Evolutionary conservation across 2,113 vertebrate species (phyloP).

Genomic region (Heloderma charlesbogerti): DNA sequence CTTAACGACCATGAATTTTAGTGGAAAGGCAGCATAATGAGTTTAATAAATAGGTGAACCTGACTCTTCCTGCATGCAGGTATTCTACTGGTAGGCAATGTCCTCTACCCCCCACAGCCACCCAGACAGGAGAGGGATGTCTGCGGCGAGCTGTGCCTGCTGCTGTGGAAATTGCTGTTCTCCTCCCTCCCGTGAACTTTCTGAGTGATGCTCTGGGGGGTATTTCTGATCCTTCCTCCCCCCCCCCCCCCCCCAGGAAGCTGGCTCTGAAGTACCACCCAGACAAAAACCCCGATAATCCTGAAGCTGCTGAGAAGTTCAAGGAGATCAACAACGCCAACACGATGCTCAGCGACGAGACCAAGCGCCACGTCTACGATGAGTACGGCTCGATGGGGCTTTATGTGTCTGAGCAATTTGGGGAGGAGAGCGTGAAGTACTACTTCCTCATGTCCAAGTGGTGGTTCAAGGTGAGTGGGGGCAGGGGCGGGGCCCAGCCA

Average conservation of each 20-base stretch:
- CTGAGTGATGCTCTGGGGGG: no score
- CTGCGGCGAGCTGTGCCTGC: no score
- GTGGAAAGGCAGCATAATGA: no score
- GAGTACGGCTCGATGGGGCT: constrained; percentile 92
- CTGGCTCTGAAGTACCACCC: constrained; percentile 93
- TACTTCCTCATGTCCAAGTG: constrained; percentile 93
- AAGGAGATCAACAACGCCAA: constrained; percentile 97
- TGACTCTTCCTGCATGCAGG: no score
- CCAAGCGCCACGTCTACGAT: constrained; percentile 90
- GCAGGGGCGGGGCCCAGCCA: rapidly evolving
- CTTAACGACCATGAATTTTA: no score
- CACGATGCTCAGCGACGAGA: constrained; percentile 86
- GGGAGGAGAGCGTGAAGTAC: constrained; percentile 91
- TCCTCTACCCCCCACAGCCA: no score
- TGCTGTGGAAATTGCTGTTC: no score
- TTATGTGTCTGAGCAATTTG: constrained; percentile 92
- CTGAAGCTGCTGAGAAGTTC: constrained; percentile 89
- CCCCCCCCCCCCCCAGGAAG: constrained; percentile 75
- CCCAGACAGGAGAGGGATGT: no score
- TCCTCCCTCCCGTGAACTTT: no score
- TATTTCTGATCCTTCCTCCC: neutral
- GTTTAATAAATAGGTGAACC: no score
- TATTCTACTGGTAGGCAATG: no score
- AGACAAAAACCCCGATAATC: constrained; percentile 94
- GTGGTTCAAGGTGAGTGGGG: constrained; percentile 92